These are phyloP conservation scores for Chaenocephalus aceratus DNA, from an alignment of 2,113 vertebrate genomes.

Conservation along the genomic window DNA sequence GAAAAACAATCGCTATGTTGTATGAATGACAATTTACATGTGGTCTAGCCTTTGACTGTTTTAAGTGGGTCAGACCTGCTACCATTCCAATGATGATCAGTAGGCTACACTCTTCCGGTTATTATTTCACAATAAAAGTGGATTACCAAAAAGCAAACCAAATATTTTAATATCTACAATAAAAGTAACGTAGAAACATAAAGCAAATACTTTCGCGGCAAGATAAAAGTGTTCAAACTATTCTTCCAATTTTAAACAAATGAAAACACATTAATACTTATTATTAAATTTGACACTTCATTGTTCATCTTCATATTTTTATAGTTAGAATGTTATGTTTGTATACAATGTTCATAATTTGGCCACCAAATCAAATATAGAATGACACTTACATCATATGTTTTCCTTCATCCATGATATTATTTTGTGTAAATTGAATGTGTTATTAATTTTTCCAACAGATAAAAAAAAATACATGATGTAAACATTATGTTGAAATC, in stretches of 20 bases:
- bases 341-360: too few species aligned
- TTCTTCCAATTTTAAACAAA: not conserved
- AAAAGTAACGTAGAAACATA: not conserved
- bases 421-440: too few species aligned
- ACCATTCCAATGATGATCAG: not conserved
- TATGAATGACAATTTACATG: not conserved
- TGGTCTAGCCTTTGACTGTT: too few species aligned
- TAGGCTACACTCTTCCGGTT: not conserved
- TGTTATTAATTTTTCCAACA: too few species aligned
- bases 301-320: not conserved
- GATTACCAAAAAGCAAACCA: not conserved
- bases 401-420: not conserved
- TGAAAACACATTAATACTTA: not conserved
- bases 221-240: not conserved
- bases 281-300: not conserved
- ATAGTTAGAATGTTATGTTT: too few species aligned
- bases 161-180: not conserved
- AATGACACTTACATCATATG: too few species aligned
- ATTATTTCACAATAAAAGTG: conserved; percentile 33
- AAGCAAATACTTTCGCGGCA: not conserved
- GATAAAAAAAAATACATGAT: too few species aligned
- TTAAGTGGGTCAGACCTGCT: not conserved
- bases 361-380: too few species aligned
- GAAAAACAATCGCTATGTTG: not conserved
- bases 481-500: not conserved